Base-by-base conservation (phyloP, 2,113 vertebrate species). In the Albula goreensis region DNA sequence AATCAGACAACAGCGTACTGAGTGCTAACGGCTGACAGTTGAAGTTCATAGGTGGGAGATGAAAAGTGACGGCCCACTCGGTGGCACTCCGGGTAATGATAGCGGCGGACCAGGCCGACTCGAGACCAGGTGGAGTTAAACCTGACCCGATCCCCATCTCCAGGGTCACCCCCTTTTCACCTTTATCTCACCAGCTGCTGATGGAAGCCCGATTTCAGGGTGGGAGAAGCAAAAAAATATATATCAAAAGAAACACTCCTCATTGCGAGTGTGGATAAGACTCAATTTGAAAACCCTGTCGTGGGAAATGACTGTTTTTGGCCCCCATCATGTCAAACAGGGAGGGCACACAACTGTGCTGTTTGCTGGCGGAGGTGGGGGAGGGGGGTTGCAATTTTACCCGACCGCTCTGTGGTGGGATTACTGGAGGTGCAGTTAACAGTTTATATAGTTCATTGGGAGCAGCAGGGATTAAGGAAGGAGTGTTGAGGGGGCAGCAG, bases 401-500 rank as follows among this genome's bases (percentile, higher is more conserved):
- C 31, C 90, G 91, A 86, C 88, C 63, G 89, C 91, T 91, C 90
- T 91, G 88, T 84, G 57, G 91, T 89, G 89, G 91, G 93, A 94
- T 95, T 95, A 95, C 93, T 94, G 92, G 92, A 92, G 94, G 90
- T 93, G 93, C 92, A 95, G 92, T 94, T 94, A 94, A 95, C 93
- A 93, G 94, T 93, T 94, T 92, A 94, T 94, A 94, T 92, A 94
- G 94, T 94, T 94, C 91, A 94, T 90, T 89, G 89, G 83, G 88
- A 90, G 90, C 89, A 80, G 90, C 89, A 90, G 88, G 90, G 91
- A 92, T 94, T 95, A 94, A 93, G 92, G 92, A 93, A 88, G 88
- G 93, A 88, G 92, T 91, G 91, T 92, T 82, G 87, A 90, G 74
- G 88, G 91, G 85, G 88, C 88, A 82, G 80, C 84, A 10, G 49